Evolutionary conservation across 2,113 vertebrate genomes (phyloP), one percentile per base, ranked within the genome.

Genomic region (Leuciscus idus): DNA sequence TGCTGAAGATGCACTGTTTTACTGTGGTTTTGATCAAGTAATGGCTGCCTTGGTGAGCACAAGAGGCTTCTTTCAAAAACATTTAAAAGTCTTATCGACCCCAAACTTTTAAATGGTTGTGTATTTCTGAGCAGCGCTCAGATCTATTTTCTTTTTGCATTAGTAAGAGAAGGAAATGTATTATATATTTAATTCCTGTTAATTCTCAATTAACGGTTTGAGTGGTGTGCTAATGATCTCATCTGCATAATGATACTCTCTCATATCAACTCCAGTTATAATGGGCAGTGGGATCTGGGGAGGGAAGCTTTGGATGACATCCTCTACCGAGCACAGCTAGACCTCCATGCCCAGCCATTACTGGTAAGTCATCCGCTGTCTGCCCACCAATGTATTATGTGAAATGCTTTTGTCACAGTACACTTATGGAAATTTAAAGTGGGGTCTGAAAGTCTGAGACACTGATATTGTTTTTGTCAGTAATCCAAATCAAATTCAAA

Each of bases 271-370:
- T 84, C 70, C 74, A 99, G 98, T 94, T 99, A 99, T 90, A 99
- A 99, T 90, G 98, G 98, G 81, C 98, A 99, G 83, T 99, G 98
- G 98, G 97, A 98, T 84, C 96, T 98, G 90, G 98, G 98, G 36
- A 96, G 95, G 89, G 98, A 99, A 93, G 97, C 97, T 43, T 92
- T 99, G 90, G 98, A 98, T 91, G 98, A 99, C 90, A 95, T 99
- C 88, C 95, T 99, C 88, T 99, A 99, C 91, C 94, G 98, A 94
- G 96, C 98, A 87, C 97, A 99, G 93, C 95, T 99, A 92, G 98
- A 99, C 92, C 98, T 99, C 66, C 98, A 97, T 92, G 97, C 98
- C 84, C 97, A 98, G 91, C 98, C 98, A 66, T 90, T 99, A 12
- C 91, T 99, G 97, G 98, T 98, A 96, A 46, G 17, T 74, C 26